phyloP scores from a whole-genome alignment of 1,140 invertebrate genomes.

The Psix sp. region DNA sequence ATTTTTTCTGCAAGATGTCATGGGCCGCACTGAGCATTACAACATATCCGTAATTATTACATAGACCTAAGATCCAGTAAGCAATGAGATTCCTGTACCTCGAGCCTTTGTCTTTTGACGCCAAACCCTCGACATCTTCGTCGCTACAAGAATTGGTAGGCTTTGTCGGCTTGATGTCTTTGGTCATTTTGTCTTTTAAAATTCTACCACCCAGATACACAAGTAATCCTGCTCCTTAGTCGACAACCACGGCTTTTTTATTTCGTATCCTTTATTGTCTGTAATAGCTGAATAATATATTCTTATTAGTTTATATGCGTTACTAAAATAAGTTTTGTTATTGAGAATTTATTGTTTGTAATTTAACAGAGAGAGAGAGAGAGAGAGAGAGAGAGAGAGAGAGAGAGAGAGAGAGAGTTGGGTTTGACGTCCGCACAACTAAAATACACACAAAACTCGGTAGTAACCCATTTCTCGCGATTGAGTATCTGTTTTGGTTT shows the following conservation, averaged over 20 bases:
- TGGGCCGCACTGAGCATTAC: conserved; percentile 92
- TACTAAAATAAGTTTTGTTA: neutral
- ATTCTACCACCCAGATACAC: neutral
- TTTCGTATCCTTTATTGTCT: conserved; percentile 18
- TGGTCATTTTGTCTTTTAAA: conserved; percentile 18
- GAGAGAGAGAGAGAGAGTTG: too few species aligned
- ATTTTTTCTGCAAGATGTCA: conserved; percentile 83
- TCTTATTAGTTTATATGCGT: conserved; percentile 1
- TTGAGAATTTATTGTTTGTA: neutral
- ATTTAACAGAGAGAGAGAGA: too few species aligned
- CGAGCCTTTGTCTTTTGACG: conserved; percentile 28
- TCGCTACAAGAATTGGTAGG: conserved; percentile 6
- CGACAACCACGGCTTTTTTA: neutral
- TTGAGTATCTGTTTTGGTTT: conserved; percentile 11
- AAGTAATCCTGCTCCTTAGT: neutral
- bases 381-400: too few species aligned
- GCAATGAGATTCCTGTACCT: conserved; percentile 79
- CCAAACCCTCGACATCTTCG: conserved; percentile 10
- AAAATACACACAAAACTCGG: too few species aligned
- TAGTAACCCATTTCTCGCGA: conserved; percentile 28
- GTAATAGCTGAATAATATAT: conserved; percentile 22
- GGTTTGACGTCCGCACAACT: too few species aligned
- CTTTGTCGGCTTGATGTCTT: conserved; percentile 18
- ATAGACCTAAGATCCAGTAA: conserved; percentile 89
- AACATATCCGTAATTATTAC: conserved; percentile 93